These are phyloP conservation scores for Tolypeutes matacus DNA, from an alignment of 2,797 vertebrate species.

Conservation along the genomic window DNA sequence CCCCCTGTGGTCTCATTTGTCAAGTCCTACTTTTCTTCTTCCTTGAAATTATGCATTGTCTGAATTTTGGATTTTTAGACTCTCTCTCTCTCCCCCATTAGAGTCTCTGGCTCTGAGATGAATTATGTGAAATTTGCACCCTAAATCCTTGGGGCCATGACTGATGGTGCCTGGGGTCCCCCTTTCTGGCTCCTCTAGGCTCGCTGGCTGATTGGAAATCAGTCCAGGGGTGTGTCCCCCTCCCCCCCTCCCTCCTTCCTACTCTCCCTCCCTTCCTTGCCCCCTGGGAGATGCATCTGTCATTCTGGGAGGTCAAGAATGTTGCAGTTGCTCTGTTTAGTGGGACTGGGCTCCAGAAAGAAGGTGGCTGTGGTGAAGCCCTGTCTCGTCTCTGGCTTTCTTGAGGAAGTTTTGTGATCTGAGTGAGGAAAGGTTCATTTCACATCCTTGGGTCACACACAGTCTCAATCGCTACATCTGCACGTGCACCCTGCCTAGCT, in stretches of 20 bases:
- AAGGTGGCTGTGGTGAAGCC: not conserved
- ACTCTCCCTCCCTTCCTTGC: not conserved
- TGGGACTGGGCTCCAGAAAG: not conserved
- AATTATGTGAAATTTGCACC: not conserved
- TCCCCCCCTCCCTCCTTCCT: not conserved
- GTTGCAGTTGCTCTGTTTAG: not conserved
- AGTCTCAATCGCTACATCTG: not conserved
- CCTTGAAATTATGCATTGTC: not conserved
- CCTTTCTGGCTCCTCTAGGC: not conserved
- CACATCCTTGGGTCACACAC: not conserved
- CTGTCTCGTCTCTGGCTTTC: not conserved
- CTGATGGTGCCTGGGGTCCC: not conserved
- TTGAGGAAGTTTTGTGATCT: not conserved
- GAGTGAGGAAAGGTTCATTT: not conserved
- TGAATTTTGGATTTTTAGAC: not conserved
- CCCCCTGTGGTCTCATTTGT: not conserved
- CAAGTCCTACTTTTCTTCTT: not conserved
- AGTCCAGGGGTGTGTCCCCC: not conserved
- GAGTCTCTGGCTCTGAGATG: not conserved
- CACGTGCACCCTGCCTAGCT: not conserved
- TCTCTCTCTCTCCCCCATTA: not conserved
- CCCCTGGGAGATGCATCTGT: not conserved
- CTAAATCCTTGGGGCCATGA: not conserved
- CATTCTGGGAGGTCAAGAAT: not conserved
- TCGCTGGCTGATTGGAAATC: not conserved